phyloP scores from a whole-genome alignment of 1,140 invertebrate species.

The Sycophaga agraensis region DNA sequence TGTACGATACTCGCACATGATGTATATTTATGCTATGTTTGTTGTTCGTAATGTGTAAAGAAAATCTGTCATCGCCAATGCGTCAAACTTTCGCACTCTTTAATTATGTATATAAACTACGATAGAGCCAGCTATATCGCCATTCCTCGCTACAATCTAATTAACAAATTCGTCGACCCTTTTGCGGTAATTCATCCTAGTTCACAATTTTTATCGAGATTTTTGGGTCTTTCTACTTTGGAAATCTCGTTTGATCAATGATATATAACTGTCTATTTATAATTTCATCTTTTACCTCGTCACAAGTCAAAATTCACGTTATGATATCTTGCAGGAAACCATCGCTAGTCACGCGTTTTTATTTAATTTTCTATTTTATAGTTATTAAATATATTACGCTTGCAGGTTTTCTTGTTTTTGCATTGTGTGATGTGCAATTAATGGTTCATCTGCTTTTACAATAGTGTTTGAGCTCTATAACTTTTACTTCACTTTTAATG shows the following conservation, averaged over 20 bases:
- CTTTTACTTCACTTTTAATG: not conserved
- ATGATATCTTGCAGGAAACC: conserved; percentile 2
- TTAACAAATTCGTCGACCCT: conserved; percentile 42
- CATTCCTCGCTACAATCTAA: conserved; percentile 44
- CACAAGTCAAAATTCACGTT: not conserved
- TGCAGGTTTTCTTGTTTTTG: not conserved
- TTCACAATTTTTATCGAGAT: not conserved
- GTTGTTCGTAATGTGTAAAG: not conserved
- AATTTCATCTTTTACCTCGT: not conserved
- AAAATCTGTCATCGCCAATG: conserved; percentile 29
- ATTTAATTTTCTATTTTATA: conserved; percentile 13
- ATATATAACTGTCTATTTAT: conserved; percentile 14
- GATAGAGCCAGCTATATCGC: conserved; percentile 55
- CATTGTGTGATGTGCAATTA: conserved; percentile 3
- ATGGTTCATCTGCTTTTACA: conserved; percentile 4
- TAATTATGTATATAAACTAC: conserved; percentile 47
- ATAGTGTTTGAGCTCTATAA: conserved; percentile 15
- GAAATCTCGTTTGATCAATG: not conserved
- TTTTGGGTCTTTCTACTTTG: no score
- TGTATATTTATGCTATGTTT: not conserved
- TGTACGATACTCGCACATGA: no score
- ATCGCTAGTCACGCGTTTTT: not conserved
- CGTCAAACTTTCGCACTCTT: conserved; percentile 41
- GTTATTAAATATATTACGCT: conserved; percentile 23
- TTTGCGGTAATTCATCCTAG: not conserved